Base-by-base conservation (phyloP, 2,888 invertebrate species). In the Apamea monoglypha region DNA sequence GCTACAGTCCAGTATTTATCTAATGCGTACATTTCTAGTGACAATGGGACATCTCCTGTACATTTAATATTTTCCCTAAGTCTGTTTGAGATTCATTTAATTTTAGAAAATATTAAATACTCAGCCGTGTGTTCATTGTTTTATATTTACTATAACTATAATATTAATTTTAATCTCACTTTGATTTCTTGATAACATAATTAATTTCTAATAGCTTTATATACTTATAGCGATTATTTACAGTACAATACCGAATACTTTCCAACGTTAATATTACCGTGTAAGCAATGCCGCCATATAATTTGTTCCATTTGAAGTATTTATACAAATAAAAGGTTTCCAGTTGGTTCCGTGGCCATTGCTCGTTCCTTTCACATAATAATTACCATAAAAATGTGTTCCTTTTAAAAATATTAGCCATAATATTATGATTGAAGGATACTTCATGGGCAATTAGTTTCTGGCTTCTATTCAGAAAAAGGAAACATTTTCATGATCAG, bases 111-210 rank as follows among this genome's bases (percentile, higher is more conserved):
- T 93, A 94, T 95, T 95, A 94, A 95, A 94, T 91, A 92, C 91
- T 90, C 95, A 95, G 92, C 67, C 82, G 89, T 90, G 88, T 90
- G 85, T 91, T 90, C 89, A 81, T 82, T 90, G 82, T 85, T 86
- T 83, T 82, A 79, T 82, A 88, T 87, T 91, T 89, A 92, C 95
- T 95, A 95, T 92, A 88, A 82, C 94, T 95, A 93, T 94, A 89
- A 89, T 91, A 91, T 95, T 95, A 95, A 95, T 91, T 94, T 95
- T 97, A 97, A 96, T 97, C 96, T 97, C 96, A 97, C 96, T 80
- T 80, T 96, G 95, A 94, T 94, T 95, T 89, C 91, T 96, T 95
- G 96, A 96, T 96, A 96, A 94, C 92, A 93, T 95, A 95, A 95
- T 95, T 95, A 95, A 89, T 89, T 92, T 91, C 95, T 94, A 93